Base-by-base conservation (phyloP, 30 jellyfish, hydroid and myxozoan species). In the Turritopsis dohrnii region DNA sequence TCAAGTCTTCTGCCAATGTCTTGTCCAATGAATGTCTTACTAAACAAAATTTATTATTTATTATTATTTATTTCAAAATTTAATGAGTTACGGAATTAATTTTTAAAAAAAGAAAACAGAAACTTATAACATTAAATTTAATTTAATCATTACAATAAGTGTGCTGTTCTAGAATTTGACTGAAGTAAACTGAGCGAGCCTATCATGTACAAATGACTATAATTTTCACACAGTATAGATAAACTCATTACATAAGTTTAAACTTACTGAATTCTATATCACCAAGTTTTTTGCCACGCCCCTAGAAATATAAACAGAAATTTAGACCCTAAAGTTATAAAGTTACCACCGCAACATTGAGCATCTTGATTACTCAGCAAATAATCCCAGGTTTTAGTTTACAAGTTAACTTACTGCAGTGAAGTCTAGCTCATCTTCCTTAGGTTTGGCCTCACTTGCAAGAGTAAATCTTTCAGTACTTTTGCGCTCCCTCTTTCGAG, bases 231-330 rank as follows among this genome's bases (percentile, higher is more conserved):
- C n/a, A n/a, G n/a, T n/a, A n/a, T n/a, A n/a, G n/a, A n/a, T n/a
- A n/a, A n/a, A n/a, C n/a, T n/a, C n/a, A n/a, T n/a, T n/a, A n/a
- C n/a, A n/a, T n/a, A n/a, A n/a, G n/a, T 29, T 21, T 41, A 7
- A n/a, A 29, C 89, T 75, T 29, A 89, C 96, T 90, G 28, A 30
- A 74, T 71, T 72, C 89, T 66, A 89, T 84, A 29, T 89, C 96
- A 21, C 96, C 96, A 29, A 89, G 90, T 75, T 85, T 89, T 19
- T 53, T 21, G 19, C 96, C 96, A 72, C 52, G 76, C 53, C 96
- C 96, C 94, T 89, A 72, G 22, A 81, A 81, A 29, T 21, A 75
- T 17, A 19, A 69, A 19, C 19, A 7, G 77, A n/a, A 69, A 19
- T 8, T 41, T 3, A 5, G 13, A 41, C 5, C 13, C 60, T 13